Evolutionary conservation across 2,888 invertebrate species (phyloP), one percentile per base, ranked within the genome.

Genomic region (Oligia strigilis): DNA sequence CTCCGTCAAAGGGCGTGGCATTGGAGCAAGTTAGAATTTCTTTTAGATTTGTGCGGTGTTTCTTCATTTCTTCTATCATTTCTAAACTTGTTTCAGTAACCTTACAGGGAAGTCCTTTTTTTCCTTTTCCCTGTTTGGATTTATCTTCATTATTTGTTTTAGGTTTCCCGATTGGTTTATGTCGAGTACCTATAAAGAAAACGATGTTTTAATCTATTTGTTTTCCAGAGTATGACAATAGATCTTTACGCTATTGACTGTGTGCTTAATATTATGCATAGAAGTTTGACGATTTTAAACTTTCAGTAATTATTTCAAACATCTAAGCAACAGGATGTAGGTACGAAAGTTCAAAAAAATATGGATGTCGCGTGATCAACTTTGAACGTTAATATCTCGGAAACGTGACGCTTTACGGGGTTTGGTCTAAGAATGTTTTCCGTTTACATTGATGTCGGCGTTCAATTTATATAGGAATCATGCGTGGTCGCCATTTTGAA

Each of bases 1-100:
- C 84, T 40, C 90, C 85, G 0, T 87, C 82, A 29, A 94, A 91
- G 0, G 92, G 91, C 0, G 94, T 93, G 0, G 93, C 94, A 65
- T 94, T 94, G 0, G 93, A 78, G 8, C 66, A 78, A 62, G 52
- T 60, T 0, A 87, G 58, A 60, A 87, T 81, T 70, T 82, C 78
- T 67, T 13, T 73, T 0, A 87, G 13, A 36, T 87, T 85, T 23
- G 14, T 49, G 23, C 55, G 75, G 23, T 79, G 80, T 73, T 85
- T 82, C 52, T 49, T 60, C 17, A 77, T 55, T 49, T 49, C 49
- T 49, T 49, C 49, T 0, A 49, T 49, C 49, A 49, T 49, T 69
- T 71, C 14, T 3, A 49, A 9, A 17, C 13, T 71, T 0, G 46
- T 52, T 29, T 23, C 14, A 17, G 4, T 40, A 17, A 62, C 23